These are phyloP conservation scores for Synergus japonicus DNA, from an alignment of 2,888 invertebrate genomes.

Conservation along the genomic window DNA sequence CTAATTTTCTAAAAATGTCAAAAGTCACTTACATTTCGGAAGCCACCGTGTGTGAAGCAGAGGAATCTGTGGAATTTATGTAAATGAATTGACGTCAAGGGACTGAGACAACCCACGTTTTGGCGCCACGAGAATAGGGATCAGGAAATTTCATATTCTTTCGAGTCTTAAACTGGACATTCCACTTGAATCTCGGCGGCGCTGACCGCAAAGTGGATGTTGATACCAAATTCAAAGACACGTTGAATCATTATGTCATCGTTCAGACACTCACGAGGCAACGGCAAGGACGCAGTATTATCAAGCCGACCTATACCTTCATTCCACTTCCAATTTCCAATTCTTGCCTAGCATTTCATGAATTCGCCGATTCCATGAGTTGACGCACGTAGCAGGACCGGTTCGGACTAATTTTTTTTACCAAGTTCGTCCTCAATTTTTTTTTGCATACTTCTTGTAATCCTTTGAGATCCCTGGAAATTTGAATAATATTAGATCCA, in stretches of 20 bases:
- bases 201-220: slow-evolving; percentile 2
- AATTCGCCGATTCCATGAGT: too few species aligned
- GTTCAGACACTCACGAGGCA: slow-evolving; percentile 3
- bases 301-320: background rate
- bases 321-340: slow-evolving; percentile 10
- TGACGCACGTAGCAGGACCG: too few species aligned
- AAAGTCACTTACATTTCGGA: slow-evolving; percentile 2
- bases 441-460: background rate
- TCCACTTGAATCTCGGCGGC: slow-evolving; percentile 24
- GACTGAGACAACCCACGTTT: background rate
- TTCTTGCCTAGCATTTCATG: background rate
- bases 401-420: too few species aligned
- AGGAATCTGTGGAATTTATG: slow-evolving; percentile 39
- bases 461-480: background rate
- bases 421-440: background rate
- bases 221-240: background rate
- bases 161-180: slow-evolving; percentile 26
- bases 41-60: background rate
- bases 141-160: slow-evolving; percentile 34
- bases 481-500: background rate
- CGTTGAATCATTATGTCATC: slow-evolving; percentile 40
- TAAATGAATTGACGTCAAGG: slow-evolving; percentile 36
- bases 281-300: background rate
- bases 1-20: background rate
- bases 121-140: slow-evolving; percentile 31